These are phyloP conservation scores for Cyclina sinensis DNA, from an alignment of 1,140 invertebrate species.

Conservation along the genomic window DNA sequence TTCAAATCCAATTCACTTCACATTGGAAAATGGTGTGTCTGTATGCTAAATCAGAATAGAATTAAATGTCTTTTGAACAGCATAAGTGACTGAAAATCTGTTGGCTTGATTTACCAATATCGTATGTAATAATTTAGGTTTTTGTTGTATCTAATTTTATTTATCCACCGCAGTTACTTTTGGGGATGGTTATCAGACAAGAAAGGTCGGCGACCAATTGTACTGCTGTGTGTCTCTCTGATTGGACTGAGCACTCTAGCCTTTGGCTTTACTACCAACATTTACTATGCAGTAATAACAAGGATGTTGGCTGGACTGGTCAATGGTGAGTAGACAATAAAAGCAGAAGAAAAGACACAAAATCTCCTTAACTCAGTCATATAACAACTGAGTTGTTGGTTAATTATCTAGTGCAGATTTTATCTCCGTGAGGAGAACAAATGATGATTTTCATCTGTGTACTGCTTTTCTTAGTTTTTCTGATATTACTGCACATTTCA, in stretches of 20 bases:
- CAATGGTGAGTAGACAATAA: constrained; percentile 79
- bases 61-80: too few species aligned
- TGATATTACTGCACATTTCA: too few species aligned
- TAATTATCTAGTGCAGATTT: neutral
- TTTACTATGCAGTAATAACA: constrained; percentile 77
- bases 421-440: neutral
- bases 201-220: constrained; percentile 78
- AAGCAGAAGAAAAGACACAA: too few species aligned
- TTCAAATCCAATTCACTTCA: too few species aligned
- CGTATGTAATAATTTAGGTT: too few species aligned
- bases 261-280: constrained; percentile 82
- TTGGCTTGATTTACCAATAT: too few species aligned
- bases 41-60: too few species aligned
- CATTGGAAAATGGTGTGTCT: too few species aligned
- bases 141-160: too few species aligned
- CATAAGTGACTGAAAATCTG: too few species aligned
- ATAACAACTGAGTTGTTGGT: neutral
- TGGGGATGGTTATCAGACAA: constrained; percentile 85
- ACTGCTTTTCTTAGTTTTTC: too few species aligned
- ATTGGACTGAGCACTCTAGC: constrained; percentile 78
- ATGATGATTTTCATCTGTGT: neutral
- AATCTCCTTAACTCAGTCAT: too few species aligned
- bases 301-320: constrained; percentile 80
- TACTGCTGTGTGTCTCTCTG: constrained; percentile 76
- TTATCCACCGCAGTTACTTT: constrained; percentile 85